A percentile compares a stretch with the other conserved stretches of the same genome.
Conservation (phyloP, 2,113 vertebrate genomes). For the Sminthopsis crassicaudata region DNA sequence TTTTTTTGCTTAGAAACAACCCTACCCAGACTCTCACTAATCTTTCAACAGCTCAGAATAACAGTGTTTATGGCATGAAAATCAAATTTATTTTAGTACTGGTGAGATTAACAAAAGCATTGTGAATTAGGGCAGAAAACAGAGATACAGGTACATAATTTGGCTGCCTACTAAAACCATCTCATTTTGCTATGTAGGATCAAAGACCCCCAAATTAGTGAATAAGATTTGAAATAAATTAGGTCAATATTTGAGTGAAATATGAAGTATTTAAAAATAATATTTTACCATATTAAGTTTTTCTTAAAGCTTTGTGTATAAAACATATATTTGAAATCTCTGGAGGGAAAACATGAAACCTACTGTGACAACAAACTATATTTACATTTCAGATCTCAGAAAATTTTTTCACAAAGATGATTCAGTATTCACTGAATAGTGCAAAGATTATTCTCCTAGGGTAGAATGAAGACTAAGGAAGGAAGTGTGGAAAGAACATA, state of each 20-base stretch:
- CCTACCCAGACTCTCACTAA: slow-evolving; percentile 70
- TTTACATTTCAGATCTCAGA: slow-evolving; percentile 30
- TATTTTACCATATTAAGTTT: slow-evolving; percentile 22
- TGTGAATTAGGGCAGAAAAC: slow-evolving; percentile 43
- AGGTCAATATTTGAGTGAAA: slow-evolving; percentile 33
- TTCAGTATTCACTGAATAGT: slow-evolving; percentile 40
- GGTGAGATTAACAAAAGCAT: slow-evolving; percentile 71
- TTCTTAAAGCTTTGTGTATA: slow-evolving; percentile 49
- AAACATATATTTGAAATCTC: slow-evolving; percentile 42
- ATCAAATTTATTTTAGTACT: slow-evolving; percentile 70
- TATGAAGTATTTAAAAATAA: slow-evolving; percentile 15
- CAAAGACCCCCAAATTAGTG: neutral
- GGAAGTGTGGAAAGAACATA: neutral
- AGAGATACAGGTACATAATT: slow-evolving; percentile 28
- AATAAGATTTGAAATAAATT: slow-evolving; percentile 47
- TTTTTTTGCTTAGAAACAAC: slow-evolving; percentile 75
- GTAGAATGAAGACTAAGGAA: neutral
- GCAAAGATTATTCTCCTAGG: neutral
- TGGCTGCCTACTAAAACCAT: slow-evolving; percentile 30
- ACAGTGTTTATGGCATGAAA: slow-evolving; percentile 67
- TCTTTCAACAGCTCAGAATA: slow-evolving; percentile 68
- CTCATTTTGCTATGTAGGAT: slow-evolving; percentile 39
- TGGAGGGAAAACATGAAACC: slow-evolving; percentile 33
- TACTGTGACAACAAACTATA: slow-evolving; percentile 31
- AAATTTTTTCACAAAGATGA: slow-evolving; percentile 53